These are phyloP conservation scores for Halichoeres trimaculatus DNA, from an alignment of 2,113 vertebrate species.

Conservation along the genomic window DNA sequence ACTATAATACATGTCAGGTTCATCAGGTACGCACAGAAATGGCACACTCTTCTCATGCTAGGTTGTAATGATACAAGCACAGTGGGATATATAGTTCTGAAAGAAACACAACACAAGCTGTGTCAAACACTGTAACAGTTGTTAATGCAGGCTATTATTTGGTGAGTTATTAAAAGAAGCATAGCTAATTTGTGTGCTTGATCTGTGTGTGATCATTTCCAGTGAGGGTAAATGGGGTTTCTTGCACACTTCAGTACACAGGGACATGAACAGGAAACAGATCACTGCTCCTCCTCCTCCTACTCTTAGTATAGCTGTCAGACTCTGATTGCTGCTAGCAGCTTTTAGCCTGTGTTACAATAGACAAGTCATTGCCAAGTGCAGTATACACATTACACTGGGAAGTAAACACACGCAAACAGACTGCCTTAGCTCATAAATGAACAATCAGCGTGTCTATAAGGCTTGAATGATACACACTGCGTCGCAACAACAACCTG, in stretches of 20 bases:
- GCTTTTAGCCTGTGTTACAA: slow-evolving; percentile 18
- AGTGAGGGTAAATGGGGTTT: background rate
- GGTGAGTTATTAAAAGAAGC: background rate
- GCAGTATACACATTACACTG: slow-evolving; percentile 18
- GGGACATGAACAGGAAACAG: slow-evolving; percentile 62
- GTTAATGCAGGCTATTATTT: background rate
- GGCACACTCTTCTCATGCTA: slow-evolving; percentile 22
- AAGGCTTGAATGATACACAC: background rate
- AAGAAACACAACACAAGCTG: background rate
- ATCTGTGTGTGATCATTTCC: background rate
- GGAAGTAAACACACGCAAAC: background rate
- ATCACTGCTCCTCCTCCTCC: slow-evolving; percentile 34
- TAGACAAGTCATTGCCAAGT: slow-evolving; percentile 39
- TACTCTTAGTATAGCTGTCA: slow-evolving; percentile 37
- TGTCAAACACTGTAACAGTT: background rate
- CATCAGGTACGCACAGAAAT: slow-evolving; percentile 45
- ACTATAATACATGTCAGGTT: slow-evolving; percentile 57
- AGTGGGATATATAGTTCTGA: background rate
- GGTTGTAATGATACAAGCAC: background rate
- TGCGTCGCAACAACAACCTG: background rate
- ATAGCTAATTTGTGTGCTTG: slow-evolving; percentile 12
- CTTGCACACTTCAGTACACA: slow-evolving; percentile 6
- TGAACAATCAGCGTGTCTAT: background rate
- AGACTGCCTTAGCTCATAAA: background rate
- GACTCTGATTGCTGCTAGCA: slow-evolving; percentile 55